These are phyloP conservation scores for Bibio marci DNA, from an alignment of 2,888 invertebrate genomes.

Conservation along the genomic window DNA sequence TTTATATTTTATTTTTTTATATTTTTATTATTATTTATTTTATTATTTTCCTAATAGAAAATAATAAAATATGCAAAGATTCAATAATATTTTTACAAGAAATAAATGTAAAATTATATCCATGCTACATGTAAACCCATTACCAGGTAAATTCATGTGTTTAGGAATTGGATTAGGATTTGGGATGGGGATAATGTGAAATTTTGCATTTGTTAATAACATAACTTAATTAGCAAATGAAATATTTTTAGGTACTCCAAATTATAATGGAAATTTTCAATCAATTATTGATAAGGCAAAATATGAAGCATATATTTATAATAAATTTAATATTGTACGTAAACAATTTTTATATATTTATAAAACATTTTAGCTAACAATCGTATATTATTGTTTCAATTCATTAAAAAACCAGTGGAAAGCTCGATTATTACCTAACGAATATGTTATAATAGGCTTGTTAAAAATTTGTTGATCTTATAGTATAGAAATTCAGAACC, in stretches of 20 bases:
- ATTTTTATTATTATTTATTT: too few species aligned
- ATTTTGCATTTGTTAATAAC: too few species aligned
- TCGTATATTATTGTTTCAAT: too few species aligned
- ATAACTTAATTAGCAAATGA: too few species aligned
- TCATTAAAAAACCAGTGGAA: background rate
- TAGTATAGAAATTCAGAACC: too few species aligned
- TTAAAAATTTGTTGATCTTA: too few species aligned
- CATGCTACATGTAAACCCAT: conserved; percentile 51
- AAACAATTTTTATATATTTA: too few species aligned
- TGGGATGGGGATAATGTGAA: too few species aligned
- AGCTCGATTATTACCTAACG: background rate
- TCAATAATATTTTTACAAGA: conserved; percentile 28
- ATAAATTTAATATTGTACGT: conserved; percentile 37
- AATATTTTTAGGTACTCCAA: conserved; percentile 53
- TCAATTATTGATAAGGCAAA: conserved; percentile 39
- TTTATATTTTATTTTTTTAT: too few species aligned
- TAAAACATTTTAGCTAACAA: background rate
- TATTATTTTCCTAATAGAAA: too few species aligned
- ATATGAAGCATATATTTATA: conserved; percentile 43
- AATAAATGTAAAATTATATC: conserved; percentile 39
- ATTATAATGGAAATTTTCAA: conserved; percentile 33
- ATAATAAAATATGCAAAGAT: conserved; percentile 25
- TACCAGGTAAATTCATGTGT: conserved; percentile 39
- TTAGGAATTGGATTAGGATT: too few species aligned
- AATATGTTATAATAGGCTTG: background rate